phyloP scores from a whole-genome alignment of 2,113 vertebrate species.

The Eptesicus fuscus region DNA sequence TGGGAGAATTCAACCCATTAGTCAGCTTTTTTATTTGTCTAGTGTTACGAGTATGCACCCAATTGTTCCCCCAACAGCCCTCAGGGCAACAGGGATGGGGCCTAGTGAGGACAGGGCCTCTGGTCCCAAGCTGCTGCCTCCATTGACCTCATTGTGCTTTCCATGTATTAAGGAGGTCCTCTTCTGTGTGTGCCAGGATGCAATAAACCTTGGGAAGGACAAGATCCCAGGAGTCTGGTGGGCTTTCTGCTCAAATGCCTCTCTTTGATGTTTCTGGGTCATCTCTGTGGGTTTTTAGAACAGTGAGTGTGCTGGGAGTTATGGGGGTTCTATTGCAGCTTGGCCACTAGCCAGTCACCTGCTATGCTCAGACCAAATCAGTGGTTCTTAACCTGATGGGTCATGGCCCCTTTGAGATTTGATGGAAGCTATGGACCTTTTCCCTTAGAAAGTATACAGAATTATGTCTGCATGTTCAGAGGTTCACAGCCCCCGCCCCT shows the following conservation, averaged over 20 bases:
- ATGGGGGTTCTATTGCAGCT: not conserved
- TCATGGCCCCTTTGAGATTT: not conserved
- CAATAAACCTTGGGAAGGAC: not conserved
- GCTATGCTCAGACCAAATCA: not conserved
- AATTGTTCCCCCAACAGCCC: not conserved
- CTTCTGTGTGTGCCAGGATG: not conserved
- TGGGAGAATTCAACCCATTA: not conserved
- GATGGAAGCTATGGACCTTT: not conserved
- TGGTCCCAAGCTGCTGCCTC: not conserved
- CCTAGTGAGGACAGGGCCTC: not conserved
- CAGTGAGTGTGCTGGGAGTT: not conserved
- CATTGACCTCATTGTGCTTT: not conserved
- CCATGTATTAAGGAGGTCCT: not conserved
- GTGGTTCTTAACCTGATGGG: not conserved
- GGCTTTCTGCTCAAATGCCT: not conserved
- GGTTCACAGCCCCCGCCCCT: not conserved
- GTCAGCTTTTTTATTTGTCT: not conserved
- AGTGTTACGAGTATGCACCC: not conserved
- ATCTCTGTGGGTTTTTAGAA: not conserved
- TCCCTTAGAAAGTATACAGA: not conserved
- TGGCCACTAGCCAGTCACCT: not conserved
- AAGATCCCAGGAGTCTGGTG: not conserved
- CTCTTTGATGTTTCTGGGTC: not conserved
- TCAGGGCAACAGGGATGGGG: not conserved
- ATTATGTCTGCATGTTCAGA: not conserved